Evolutionary conservation across 2,888 invertebrate genomes (phyloP), one percentile per base, ranked within the genome.

Genomic region (Adelognathus sp.): DNA sequence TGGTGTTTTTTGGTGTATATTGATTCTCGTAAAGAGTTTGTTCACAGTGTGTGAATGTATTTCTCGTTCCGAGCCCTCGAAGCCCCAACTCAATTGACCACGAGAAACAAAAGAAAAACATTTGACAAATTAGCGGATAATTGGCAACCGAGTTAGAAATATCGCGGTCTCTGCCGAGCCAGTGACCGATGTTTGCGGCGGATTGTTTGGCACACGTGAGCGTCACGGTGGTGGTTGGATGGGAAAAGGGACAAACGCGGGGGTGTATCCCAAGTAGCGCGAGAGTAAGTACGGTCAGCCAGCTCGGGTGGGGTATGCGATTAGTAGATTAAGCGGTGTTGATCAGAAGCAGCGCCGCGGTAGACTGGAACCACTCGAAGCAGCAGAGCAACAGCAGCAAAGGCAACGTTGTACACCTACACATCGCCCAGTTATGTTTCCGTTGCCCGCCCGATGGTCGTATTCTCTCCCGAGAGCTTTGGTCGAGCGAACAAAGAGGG

Each of bases 251-350:
- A 24, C 11, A 21, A n/a, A 24, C 6, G 1, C 6, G n/a, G n/a
- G 50, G n/a, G n/a, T n/a, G n/a, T n/a, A n/a, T n/a, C n/a, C n/a
- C 6, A 21, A 50, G 11, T 11, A 24, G 24, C 21, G 16, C 24
- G 5, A n/a, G 24, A 50, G 74, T 33, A 29, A 70, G 64, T 66
- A 54, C 64, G 60, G 44, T 71, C 73, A 64, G n/a, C 74, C n/a
- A n/a, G n/a, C 60, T 16, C n/a, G 60, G 70, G n/a, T n/a, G 78
- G 63, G 74, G 69, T 64, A 74, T 70, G 58, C 70, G 64, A 74
- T 74, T 74, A 74, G 74, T 70, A 41, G 64, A 74, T 74, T 69
- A 74, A 74, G 69, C 69, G 69, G 74, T 74, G 74, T 78, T 70
- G 74, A 78, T 78, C 73, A 78, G 69, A 24, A 9, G n/a, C n/a